A percentile compares a stretch with the other conserved stretches of the same genome.
Conservation (phyloP, 2,888 invertebrate genomes). For the Alsophila aescularia region DNA sequence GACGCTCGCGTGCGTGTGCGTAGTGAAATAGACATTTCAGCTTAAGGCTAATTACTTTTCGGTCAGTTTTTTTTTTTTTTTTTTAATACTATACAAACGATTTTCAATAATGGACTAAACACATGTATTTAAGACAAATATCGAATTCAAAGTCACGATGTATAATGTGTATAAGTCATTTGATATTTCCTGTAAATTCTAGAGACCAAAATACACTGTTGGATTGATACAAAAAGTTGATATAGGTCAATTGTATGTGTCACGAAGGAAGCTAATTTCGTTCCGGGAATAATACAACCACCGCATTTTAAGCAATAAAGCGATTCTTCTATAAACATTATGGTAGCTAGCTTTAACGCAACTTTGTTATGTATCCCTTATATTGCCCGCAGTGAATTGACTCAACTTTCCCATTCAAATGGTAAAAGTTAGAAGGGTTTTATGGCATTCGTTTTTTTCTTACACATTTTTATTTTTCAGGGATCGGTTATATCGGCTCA, state of each 20-base stretch:
- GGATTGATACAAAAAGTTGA: conserved; percentile 60
- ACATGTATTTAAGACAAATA: too few species aligned
- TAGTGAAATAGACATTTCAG: too few species aligned
- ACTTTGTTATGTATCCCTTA: conserved; percentile 58
- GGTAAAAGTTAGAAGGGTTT: conserved; percentile 54
- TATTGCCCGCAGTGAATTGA: conserved; percentile 46
- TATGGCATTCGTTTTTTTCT: conserved; percentile 50
- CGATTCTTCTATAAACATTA: conserved; percentile 69
- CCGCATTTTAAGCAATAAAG: conserved; percentile 71
- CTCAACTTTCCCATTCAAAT: conserved; percentile 55
- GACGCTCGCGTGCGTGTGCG: too few species aligned
- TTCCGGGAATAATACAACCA: conserved; percentile 53
- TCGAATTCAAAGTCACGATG: too few species aligned
- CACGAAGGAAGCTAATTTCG: conserved; percentile 65
- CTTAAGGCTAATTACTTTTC: too few species aligned
- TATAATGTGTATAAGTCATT: conserved; percentile 8
- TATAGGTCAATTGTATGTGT: conserved; percentile 70
- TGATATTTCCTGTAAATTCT: conserved; percentile 40
- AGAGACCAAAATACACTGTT: conserved; percentile 47
- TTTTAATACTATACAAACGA: too few species aligned
- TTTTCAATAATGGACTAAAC: too few species aligned
- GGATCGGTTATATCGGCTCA: conserved; percentile 92
- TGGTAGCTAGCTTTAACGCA: conserved; percentile 60
- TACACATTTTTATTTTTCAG: conserved; percentile 84
- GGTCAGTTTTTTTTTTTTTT: too few species aligned